A percentile compares a stretch with the other conserved stretches of the same genome.
phyloP scores from a whole-genome alignment of 2,113 vertebrate genomes.

The Mesocricetus auratus region DNA sequence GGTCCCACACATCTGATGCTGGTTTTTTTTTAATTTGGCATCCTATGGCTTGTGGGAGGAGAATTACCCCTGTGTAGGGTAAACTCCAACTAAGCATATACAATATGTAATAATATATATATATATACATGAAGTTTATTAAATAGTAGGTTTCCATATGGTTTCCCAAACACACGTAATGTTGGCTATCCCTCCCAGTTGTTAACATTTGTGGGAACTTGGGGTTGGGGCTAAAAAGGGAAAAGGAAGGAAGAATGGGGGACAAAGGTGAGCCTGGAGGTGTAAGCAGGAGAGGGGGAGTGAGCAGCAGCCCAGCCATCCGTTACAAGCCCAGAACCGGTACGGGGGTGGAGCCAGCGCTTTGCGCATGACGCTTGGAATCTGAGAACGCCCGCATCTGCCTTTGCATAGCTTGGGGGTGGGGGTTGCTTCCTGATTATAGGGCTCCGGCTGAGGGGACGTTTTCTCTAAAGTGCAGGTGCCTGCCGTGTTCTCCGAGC shows the following conservation, averaged over 20 bases:
- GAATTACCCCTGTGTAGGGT: not conserved
- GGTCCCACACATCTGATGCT: no score
- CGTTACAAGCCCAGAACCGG: not conserved
- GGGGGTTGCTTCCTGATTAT: conserved; percentile 47
- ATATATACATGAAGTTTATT: not conserved
- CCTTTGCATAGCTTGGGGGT: conserved; percentile 36
- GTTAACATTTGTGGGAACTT: not conserved
- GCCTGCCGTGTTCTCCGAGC: not conserved
- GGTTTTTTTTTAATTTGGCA: not conserved
- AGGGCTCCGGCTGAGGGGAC: not conserved
- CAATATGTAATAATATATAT: not conserved
- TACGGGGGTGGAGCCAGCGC: not conserved
- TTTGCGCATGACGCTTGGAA: conserved; percentile 51
- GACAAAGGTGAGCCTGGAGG: not conserved
- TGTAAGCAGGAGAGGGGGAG: not conserved
- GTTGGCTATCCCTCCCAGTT: not conserved
- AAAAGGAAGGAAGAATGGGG: not conserved
- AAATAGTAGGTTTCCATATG: not conserved
- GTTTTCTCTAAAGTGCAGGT: conserved; percentile 16
- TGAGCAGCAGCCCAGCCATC: not conserved
- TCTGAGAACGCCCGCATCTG: conserved; percentile 46
- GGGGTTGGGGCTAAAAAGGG: no score
- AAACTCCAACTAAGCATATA: not conserved
- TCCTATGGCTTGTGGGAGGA: not conserved
- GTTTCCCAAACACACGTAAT: not conserved